Percentiles rank a stretch among this genome's conserved stretches.
phyloP scores from a whole-genome alignment of 1,140 invertebrate genomes.

The Neotoxoptera formosana region DNA sequence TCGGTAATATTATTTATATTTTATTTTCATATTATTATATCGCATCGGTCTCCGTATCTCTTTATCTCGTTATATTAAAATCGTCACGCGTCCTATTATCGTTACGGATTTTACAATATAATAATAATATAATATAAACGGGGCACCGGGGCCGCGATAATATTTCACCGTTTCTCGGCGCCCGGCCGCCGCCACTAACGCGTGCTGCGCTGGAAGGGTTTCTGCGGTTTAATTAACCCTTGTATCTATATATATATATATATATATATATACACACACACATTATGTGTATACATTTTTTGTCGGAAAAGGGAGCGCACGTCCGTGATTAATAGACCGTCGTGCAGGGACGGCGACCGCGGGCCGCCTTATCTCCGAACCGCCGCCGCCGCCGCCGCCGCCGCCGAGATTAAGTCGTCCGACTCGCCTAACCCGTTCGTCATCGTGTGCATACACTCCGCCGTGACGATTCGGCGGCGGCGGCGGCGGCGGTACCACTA shows the following conservation, averaged over 20 bases:
- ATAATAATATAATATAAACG: background rate
- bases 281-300: background rate
- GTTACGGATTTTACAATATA: background rate
- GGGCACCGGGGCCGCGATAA: background rate
- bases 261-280: too few species aligned
- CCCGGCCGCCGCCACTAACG: background rate
- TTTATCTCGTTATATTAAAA: slow-evolving; percentile 19
- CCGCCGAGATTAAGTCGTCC: slow-evolving; percentile 21
- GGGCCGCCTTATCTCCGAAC: slow-evolving; percentile 23
- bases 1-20: background rate
- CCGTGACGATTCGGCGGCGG: background rate
- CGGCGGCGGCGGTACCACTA: too few species aligned
- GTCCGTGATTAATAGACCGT: slow-evolving; percentile 7
- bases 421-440: background rate
- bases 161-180: background rate
- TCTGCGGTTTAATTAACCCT: slow-evolving; percentile 23
- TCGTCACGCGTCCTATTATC: background rate
- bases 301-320: background rate
- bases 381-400: background rate
- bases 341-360: background rate
- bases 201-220: background rate
- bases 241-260: background rate
- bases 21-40: background rate
- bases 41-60: background rate
- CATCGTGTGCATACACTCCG: background rate